A percentile compares a stretch with the other conserved stretches of the same genome.
Evolutionary conservation across 1,140 invertebrate genomes (phyloP).

Genomic region (Cataglyphis hispanica): DNA sequence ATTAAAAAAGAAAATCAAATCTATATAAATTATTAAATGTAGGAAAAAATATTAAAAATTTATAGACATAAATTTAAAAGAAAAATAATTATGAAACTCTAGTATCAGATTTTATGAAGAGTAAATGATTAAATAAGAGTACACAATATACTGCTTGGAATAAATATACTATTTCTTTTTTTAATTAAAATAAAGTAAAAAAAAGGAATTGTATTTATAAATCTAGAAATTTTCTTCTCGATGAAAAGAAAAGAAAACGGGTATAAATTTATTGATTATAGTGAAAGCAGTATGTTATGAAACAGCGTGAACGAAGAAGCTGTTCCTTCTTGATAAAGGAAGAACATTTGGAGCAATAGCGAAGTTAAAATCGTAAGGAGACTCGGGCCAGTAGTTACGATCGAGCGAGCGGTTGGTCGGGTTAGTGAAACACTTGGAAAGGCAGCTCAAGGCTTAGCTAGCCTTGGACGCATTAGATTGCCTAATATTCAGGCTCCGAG

Average conservation of each 20-base stretch:
- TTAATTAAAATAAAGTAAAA: not conserved
- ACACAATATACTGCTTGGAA: too few species aligned
- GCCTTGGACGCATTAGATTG: constrained; percentile 87
- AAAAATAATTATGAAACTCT: too few species aligned
- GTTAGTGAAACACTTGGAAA: constrained; percentile 86
- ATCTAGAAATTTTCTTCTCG: not conserved
- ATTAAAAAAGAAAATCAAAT: not conserved
- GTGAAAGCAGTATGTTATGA: not conserved
- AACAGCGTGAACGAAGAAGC: not conserved
- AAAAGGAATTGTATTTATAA: not conserved
- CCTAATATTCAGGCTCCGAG: constrained; percentile 84
- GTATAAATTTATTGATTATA: not conserved
- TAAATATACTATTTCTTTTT: too few species aligned
- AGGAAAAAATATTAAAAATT: not conserved
- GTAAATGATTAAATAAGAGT: too few species aligned
- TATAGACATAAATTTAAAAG: too few species aligned
- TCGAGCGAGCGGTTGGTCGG: constrained; percentile 75
- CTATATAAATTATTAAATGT: not conserved
- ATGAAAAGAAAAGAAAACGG: constrained; percentile 22
- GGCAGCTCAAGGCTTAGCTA: constrained; percentile 85
- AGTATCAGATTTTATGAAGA: too few species aligned
- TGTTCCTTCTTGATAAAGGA: not conserved
- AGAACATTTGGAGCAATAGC: constrained; percentile 39
- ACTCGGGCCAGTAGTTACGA: constrained; percentile 54
- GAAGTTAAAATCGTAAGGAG: constrained; percentile 67